These are phyloP conservation scores for Acanthurus leucopareius DNA, from an alignment of 2,797 vertebrate genomes.

Conservation along the genomic window DNA sequence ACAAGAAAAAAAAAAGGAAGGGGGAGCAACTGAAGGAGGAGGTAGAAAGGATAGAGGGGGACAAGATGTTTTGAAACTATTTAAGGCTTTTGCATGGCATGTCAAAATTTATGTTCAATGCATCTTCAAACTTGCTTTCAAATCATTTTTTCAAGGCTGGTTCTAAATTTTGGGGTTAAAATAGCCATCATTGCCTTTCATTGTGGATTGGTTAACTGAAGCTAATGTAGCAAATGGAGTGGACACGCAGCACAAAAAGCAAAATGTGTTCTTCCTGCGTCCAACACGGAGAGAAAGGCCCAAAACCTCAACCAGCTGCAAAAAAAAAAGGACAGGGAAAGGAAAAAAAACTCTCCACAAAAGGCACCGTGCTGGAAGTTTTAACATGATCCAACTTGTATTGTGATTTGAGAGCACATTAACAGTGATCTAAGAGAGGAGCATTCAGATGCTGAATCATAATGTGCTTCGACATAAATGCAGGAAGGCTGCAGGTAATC, in stretches of 20 bases:
- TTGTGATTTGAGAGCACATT: slow-evolving; percentile 61
- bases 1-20: slow-evolving; percentile 21
- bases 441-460: slow-evolving; percentile 38
- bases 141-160: slow-evolving; percentile 16
- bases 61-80: slow-evolving; percentile 44
- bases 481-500: slow-evolving; percentile 68
- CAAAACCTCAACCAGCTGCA: slow-evolving; percentile 68
- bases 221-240: slow-evolving; percentile 27
- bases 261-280: slow-evolving; percentile 36
- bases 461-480: slow-evolving; percentile 49
- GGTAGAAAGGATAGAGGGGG: slow-evolving; percentile 22
- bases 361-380: slow-evolving; percentile 52
- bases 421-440: slow-evolving; percentile 52
- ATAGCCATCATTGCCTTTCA: slow-evolving; percentile 27
- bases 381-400: slow-evolving; percentile 59
- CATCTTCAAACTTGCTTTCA: not conserved
- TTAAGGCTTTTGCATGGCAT: slow-evolving; percentile 20
- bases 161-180: slow-evolving; percentile 32
- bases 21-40: slow-evolving; percentile 1
- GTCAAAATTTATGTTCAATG: slow-evolving; percentile 37
- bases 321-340: slow-evolving; percentile 26
- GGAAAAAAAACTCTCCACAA: slow-evolving; percentile 19
- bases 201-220: slow-evolving; percentile 36
- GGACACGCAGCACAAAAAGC: slow-evolving; percentile 29
- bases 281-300: slow-evolving; percentile 26